Percentiles rank a stretch among this genome's conserved stretches.
Conservation (phyloP, 2,113 vertebrate species). For the Cranoglanis bouderius region DNA sequence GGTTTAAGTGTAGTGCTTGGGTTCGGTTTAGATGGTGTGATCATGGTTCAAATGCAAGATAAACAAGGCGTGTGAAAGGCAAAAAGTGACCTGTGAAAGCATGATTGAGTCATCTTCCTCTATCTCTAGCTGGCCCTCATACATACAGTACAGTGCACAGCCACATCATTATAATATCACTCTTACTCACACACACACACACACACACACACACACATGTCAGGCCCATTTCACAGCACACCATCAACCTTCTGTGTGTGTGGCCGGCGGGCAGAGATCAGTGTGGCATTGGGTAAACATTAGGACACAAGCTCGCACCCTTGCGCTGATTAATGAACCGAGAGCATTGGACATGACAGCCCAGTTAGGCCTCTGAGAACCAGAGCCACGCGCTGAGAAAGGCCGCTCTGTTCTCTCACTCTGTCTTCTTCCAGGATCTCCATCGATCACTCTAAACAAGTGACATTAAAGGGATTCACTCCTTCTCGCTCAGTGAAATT, state of each 20-base stretch:
- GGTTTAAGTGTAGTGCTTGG: background rate
- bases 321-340: slow-evolving; percentile 70
- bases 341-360: slow-evolving; percentile 68
- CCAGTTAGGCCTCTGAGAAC: slow-evolving; percentile 58
- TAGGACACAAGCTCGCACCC: slow-evolving; percentile 58
- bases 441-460: background rate
- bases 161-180: background rate
- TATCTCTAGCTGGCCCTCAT: slow-evolving; percentile 10
- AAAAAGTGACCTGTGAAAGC: slow-evolving; percentile 18
- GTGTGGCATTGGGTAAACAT: slow-evolving; percentile 70
- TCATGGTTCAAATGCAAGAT: background rate
- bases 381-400: slow-evolving; percentile 55
- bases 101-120: slow-evolving; percentile 14
- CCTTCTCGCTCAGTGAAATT: background rate
- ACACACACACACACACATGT: slow-evolving; percentile 57
- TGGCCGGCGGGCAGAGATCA: slow-evolving; percentile 69
- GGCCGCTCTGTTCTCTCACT: slow-evolving; percentile 47
- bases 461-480: background rate
- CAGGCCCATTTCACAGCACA: slow-evolving; percentile 77
- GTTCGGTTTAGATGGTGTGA: background rate
- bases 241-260: slow-evolving; percentile 61
- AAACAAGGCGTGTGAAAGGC: slow-evolving; percentile 1
- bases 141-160: slow-evolving; percentile 38
- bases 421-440: slow-evolving; percentile 1
- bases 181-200: slow-evolving; percentile 23